These are phyloP conservation scores for Heliconius hermathena DNA, from an alignment of 1,140 invertebrate species.

Conservation along the genomic window DNA sequence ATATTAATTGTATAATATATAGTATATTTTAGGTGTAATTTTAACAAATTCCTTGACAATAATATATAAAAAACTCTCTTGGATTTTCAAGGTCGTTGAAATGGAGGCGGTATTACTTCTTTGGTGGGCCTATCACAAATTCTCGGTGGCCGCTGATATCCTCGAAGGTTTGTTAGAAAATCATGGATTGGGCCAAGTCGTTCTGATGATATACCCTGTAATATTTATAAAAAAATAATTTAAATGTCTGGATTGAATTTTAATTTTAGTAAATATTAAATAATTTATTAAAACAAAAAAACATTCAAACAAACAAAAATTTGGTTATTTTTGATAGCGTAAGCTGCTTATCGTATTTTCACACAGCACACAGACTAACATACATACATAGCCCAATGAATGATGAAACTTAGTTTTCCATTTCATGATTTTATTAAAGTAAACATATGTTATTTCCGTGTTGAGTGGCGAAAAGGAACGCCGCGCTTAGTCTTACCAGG, in stretches of 20 bases:
- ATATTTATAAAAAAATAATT: slow-evolving; percentile 30
- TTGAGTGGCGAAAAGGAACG: too few relatives aligned
- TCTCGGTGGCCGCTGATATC: slow-evolving; percentile 51
- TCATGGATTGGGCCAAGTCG: slow-evolving; percentile 56
- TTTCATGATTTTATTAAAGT: too few relatives aligned
- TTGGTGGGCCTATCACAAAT: slow-evolving; percentile 35
- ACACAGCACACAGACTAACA: too few relatives aligned
- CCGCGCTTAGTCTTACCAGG: too few relatives aligned
- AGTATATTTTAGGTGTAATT: neutral
- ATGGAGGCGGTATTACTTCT: slow-evolving; percentile 24
- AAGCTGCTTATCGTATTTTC: too few relatives aligned
- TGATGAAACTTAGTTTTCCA: too few relatives aligned
- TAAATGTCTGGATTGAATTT: neutral
- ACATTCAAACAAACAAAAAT: too few relatives aligned
- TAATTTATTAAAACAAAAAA: too few relatives aligned
- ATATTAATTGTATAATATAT: neutral
- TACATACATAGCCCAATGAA: too few relatives aligned
- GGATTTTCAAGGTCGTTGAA: slow-evolving; percentile 22
- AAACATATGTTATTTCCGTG: too few relatives aligned
- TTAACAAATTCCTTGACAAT: neutral
- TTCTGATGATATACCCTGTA: slow-evolving; percentile 58
- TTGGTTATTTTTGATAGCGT: too few relatives aligned
- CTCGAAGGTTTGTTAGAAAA: slow-evolving; percentile 52
- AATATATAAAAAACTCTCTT: neutral
- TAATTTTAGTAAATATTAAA: too few relatives aligned